Base-by-base conservation (phyloP, 2,113 vertebrate species). In the Oreochromis aureus region DNA sequence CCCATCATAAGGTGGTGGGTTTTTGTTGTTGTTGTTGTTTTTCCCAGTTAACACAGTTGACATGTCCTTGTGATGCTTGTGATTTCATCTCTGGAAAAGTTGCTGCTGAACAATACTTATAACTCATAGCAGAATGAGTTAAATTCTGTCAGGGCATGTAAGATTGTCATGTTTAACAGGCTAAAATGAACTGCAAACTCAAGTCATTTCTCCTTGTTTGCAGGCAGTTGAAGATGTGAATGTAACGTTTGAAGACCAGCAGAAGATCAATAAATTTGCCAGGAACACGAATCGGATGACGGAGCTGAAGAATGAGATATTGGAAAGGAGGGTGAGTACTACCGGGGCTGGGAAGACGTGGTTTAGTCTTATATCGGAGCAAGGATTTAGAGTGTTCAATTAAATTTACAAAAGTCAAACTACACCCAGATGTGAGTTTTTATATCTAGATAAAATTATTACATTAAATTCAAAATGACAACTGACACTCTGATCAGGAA, bases 211-310 rank as follows among this genome's bases (percentile, higher is more conserved):
- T 7, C 15, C 6, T 54, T 61, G 3, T 84, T n/a, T 84, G 2
- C 93, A 99, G 98, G 98, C 96, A 56, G 98, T 98, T 66, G 98
- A 99, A 94, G 99, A 99, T 82, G 98, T 99, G 61, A 98, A 98
- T 2, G 98, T 99, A 54, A 99, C 98, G 0, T 99, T 99, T 82
- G 99, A 98, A 94, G 99, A 99, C 92, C 99, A 99, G 34, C 98
- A 99, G 92, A 99, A 98, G 95, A 99, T 99, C 87, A 99, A 99
- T 89, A 98, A 98, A 73, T 99, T 99, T 93, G 98, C 99, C n/a
- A 97, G 98, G 92, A 99, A 98, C 82, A 99, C 98, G 44, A 99
- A 95, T 94, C 97, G 98, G 89, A 97, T 99, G 94, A 97, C 97
- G 2, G 99, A 99, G 93, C 94, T 99, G 10, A 99, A 98, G 89